Conservation (phyloP, 2,113 vertebrate genomes). For the Vidua chalybeata region DNA sequence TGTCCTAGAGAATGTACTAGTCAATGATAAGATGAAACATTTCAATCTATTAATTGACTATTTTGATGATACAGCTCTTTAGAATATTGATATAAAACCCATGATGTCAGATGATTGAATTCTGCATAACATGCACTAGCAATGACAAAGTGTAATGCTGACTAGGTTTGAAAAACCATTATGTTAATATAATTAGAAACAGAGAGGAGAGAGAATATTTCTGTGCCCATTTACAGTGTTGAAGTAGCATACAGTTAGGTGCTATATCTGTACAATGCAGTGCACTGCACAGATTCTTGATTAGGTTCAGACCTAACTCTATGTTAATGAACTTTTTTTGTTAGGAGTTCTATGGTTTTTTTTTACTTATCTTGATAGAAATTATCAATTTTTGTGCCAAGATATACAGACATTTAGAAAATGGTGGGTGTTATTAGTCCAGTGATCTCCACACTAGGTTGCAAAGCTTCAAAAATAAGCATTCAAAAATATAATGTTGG, state of each 20-base stretch:
- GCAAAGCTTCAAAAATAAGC: neutral
- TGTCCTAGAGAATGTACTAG: neutral
- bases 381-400: neutral
- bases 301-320: neutral
- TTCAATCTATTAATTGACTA: neutral
- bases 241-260: neutral
- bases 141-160: neutral
- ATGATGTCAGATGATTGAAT: neutral
- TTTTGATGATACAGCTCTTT: neutral
- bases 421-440: neutral
- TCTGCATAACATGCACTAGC: fast-evolving
- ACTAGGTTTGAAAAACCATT: neutral
- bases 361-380: neutral
- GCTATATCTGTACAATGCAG: fast-evolving
- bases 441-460: neutral
- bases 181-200: neutral
- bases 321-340: neutral
- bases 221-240: neutral
- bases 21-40: neutral
- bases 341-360: neutral
- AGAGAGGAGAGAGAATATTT: neutral
- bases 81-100: neutral
- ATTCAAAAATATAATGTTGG: neutral
- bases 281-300: neutral
- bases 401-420: neutral